Conservation (phyloP, 2,797 vertebrate species). For the Neoniphon sammara region DNA sequence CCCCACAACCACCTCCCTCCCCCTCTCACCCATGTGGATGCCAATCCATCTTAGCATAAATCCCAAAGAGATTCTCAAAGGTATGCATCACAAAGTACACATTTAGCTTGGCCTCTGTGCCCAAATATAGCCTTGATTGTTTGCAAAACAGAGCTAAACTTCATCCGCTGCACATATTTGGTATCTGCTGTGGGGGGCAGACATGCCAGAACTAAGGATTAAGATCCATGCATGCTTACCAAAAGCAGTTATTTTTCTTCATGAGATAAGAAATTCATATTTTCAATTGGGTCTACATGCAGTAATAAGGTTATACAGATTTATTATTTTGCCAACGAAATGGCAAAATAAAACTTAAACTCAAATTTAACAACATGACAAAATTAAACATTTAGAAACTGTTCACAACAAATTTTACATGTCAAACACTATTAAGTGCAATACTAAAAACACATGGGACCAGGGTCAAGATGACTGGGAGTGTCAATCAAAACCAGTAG, state of each 20-base stretch:
- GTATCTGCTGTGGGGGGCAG: background rate
- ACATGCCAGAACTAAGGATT: background rate
- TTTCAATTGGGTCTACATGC: background rate
- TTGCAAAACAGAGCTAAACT: slow-evolving; percentile 3
- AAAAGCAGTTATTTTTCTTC: background rate
- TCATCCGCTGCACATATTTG: background rate
- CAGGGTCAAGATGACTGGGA: too few relatives aligned
- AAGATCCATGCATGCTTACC: background rate
- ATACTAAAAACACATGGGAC: too few relatives aligned
- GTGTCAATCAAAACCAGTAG: too few relatives aligned
- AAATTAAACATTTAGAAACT: too few relatives aligned
- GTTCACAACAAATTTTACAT: too few relatives aligned
- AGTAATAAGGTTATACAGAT: too few relatives aligned
- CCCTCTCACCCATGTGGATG: slow-evolving; percentile 1
- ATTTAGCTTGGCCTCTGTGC: slow-evolving; percentile 33
- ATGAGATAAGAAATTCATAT: background rate
- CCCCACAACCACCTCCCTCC: background rate
- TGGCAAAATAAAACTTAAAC: too few relatives aligned
- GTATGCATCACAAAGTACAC: slow-evolving; percentile 33
- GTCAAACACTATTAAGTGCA: too few relatives aligned
- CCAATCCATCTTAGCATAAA: slow-evolving; percentile 13
- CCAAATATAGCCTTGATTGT: background rate
- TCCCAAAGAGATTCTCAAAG: slow-evolving; percentile 11
- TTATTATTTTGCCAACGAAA: too few relatives aligned
- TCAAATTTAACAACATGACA: too few relatives aligned